Conservation (phyloP, 2,888 invertebrate genomes). For the Crocallis elinguaria region DNA sequence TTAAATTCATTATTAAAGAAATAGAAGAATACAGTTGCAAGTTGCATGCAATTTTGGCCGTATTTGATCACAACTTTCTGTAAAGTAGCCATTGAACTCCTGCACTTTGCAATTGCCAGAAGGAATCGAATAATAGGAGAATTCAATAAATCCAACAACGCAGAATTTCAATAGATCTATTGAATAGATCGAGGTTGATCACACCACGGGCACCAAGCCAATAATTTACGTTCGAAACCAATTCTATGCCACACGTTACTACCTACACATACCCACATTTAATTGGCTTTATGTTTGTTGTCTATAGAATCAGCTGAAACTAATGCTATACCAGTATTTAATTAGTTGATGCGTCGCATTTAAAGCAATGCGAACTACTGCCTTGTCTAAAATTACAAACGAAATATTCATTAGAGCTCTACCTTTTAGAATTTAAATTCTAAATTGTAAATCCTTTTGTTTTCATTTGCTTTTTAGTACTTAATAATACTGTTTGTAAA, state of each 20-base stretch:
- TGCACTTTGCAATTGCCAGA: constrained; percentile 4
- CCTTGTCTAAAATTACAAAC: not conserved
- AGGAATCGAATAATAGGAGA: constrained; percentile 10
- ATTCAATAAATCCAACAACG: constrained; percentile 31
- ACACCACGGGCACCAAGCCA: constrained; percentile 33
- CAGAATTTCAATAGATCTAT: constrained; percentile 34
- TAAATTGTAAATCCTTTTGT: no score
- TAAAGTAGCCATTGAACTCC: not conserved
- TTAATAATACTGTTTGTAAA: no score
- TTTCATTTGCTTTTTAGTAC: no score
- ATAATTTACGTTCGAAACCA: constrained; percentile 34
- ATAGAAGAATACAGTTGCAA: not conserved
- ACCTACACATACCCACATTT: not conserved
- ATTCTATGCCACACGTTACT: constrained; percentile 13
- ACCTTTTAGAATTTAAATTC: no score
- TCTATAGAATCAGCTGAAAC: constrained; percentile 8
- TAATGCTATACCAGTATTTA: not conserved
- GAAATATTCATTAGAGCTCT: not conserved
- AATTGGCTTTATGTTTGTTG: constrained; percentile 4
- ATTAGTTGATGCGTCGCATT: not conserved
- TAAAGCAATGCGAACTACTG: no score
- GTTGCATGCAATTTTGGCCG: not conserved
- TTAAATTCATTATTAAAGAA: no score
- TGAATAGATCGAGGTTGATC: constrained; percentile 36
- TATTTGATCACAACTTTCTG: not conserved